Conservation (phyloP, 2,888 invertebrate species). For the Drosophila demipolita region DNA sequence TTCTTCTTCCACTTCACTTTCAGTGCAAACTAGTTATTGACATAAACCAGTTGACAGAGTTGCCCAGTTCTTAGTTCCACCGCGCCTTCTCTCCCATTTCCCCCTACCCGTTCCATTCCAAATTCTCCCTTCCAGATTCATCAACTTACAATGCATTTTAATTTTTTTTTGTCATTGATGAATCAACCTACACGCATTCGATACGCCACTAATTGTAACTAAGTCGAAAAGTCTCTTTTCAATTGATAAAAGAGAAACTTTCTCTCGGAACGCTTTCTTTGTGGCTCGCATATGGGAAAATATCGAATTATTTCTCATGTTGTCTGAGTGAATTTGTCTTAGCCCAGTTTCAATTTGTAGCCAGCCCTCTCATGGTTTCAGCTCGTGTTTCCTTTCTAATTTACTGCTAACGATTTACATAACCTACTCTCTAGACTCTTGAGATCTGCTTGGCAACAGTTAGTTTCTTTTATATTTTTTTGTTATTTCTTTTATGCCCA, state of each 20-base stretch:
- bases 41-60: constrained; percentile 61
- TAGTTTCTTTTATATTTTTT: background rate
- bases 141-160: constrained; percentile 24
- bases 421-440: constrained; percentile 51
- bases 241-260: constrained; percentile 72
- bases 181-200: constrained; percentile 35
- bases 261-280: constrained; percentile 61
- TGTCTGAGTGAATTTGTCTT: constrained; percentile 28
- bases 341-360: constrained; percentile 61
- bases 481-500: constrained; percentile 6
- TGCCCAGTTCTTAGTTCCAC: constrained; percentile 9
- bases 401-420: constrained; percentile 62
- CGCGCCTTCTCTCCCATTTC: background rate
- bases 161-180: background rate
- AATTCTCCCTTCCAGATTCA: constrained; percentile 1
- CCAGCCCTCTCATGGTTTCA: constrained; percentile 43
- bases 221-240: constrained; percentile 35
- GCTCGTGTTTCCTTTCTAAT: constrained; percentile 71
- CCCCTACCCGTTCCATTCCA: background rate
- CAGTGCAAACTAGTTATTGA: constrained; percentile 62
- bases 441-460: constrained; percentile 43
- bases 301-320: constrained; percentile 21
- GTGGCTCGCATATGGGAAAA: constrained; percentile 26
- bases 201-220: constrained; percentile 58
- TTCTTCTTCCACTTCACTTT: constrained; percentile 68